Percentiles rank a stretch among this genome's conserved stretches.
Conservation (phyloP, 2,888 invertebrate species). For the Leptopilina syphax region DNA sequence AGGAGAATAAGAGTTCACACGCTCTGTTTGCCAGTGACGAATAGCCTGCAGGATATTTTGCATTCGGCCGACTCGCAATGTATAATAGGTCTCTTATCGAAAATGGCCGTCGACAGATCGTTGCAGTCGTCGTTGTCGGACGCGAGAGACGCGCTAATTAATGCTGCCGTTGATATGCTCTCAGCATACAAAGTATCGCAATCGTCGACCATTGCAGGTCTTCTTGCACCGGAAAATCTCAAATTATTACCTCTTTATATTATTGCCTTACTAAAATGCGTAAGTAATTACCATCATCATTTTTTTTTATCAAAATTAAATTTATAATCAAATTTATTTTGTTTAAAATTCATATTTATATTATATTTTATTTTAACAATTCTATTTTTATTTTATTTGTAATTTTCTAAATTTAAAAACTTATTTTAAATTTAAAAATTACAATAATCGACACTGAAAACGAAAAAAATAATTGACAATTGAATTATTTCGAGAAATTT, state of each 20-base stretch:
- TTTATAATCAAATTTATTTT: no score
- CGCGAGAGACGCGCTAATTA: constrained; percentile 97
- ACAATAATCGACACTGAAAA: no score
- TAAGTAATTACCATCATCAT: constrained; percentile 75
- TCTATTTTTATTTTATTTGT: no score
- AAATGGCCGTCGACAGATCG: constrained; percentile 98
- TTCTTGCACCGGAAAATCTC: constrained; percentile 88
- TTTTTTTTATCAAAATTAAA: no score
- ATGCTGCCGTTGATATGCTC: constrained; percentile 94
- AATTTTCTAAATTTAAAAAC: no score
- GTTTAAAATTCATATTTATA: no score
- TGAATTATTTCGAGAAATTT: no score
- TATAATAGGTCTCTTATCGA: constrained; percentile 93
- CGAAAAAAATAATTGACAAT: no score
- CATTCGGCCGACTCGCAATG: constrained; percentile 95
- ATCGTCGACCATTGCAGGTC: constrained; percentile 78
- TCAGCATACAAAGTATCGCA: constrained; percentile 84
- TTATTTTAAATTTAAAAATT: no score
- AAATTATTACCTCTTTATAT: constrained; percentile 92
- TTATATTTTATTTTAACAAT: no score
- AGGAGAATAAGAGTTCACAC: constrained; percentile 98
- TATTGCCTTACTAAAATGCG: constrained; percentile 91
- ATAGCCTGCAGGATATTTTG: constrained; percentile 90
- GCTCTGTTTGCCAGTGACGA: constrained; percentile 93
- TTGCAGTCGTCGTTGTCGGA: constrained; percentile 91